Conservation (phyloP, 2,888 invertebrate genomes). For the Carabus problematicus region DNA sequence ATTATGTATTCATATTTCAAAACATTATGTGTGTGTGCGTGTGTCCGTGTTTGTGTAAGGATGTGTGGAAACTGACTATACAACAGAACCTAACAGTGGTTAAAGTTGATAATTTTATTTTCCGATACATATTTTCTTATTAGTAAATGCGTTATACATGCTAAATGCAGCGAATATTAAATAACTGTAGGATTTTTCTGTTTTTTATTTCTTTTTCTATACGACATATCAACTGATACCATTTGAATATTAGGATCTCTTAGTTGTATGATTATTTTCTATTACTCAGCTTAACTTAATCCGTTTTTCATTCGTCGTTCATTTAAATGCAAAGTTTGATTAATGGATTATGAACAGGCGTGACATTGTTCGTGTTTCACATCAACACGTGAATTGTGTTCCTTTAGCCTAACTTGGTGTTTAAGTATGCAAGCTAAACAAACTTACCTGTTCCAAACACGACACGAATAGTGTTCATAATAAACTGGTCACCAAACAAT, state of each 20-base stretch:
- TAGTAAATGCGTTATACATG: background rate
- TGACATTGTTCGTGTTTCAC: slow-evolving; percentile 37
- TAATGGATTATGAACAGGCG: slow-evolving; percentile 25
- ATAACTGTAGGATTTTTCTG: background rate
- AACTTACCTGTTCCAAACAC: slow-evolving; percentile 7
- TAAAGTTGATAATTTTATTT: too few relatives aligned
- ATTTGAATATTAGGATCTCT: slow-evolving; percentile 4
- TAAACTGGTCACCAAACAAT: slow-evolving; percentile 10
- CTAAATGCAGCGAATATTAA: background rate
- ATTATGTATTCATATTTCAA: background rate
- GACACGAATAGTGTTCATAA: slow-evolving; percentile 15
- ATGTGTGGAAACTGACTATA: slow-evolving; percentile 5
- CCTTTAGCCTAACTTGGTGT: slow-evolving; percentile 17
- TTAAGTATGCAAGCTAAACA: slow-evolving; percentile 1
- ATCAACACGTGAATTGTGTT: slow-evolving; percentile 26
- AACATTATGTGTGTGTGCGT: slow-evolving; percentile 5
- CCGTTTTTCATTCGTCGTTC: slow-evolving; percentile 4
- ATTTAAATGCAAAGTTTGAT: slow-evolving; percentile 11
- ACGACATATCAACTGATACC: too few relatives aligned
- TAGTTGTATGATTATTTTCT: background rate
- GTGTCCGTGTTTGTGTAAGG: slow-evolving; percentile 8
- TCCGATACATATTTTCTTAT: too few relatives aligned
- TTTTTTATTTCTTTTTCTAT: too few relatives aligned
- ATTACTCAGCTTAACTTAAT: slow-evolving; percentile 3
- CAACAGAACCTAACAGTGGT: slow-evolving; percentile 5